Evolutionary conservation across 2,797 vertebrate genomes (phyloP), one percentile per base, ranked within the genome.

Genomic region (Sebastes trivittatus): DNA sequence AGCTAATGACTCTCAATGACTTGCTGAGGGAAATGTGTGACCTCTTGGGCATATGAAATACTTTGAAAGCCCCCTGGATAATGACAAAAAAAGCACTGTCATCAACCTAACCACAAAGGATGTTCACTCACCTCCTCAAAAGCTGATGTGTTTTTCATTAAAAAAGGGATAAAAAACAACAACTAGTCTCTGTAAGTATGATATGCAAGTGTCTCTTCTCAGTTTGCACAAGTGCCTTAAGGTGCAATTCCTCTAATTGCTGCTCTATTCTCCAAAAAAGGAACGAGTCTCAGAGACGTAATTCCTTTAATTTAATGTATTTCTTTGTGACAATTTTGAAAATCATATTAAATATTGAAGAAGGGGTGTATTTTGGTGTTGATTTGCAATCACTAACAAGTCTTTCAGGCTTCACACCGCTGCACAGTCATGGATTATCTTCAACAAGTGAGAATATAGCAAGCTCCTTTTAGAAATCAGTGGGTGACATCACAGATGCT

Each of bases 401-500:
- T 32, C 46, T 76, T 56, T 58, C 22, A n/a, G 25, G 42, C 59
- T 58, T 68, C 23, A 56, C 18, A 25, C 11, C 0, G 0, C 46
- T 36, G 18, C 62, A 55, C 34, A 79, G 60, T 61, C 36, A 66
- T 34, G 7, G 76, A 72, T 74, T 63, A 55, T 62, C 55, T 66
- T 32, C 10, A 69, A 23, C 10, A 55, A 70, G 9, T 30, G 63
- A 80, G 11, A 69, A 49, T 18, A 77, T 22, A 18, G 27, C 63
- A 71, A 6, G 27, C 78, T 49, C 11, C 74, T 65, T 58, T 14
- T 20, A 49, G 4, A 81, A 76, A 71, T 59, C 9, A 38, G n/a
- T 46, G 34, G 6, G 14, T 81, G 72, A 79, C 27, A 38, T 59
- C 46, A 42, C 66, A 65, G 42, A 60, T 27, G 2, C 27, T 32